Evolutionary conservation across 2,888 invertebrate species (phyloP), one percentile per base, ranked within the genome.

Genomic region (Agrochola circellaris): DNA sequence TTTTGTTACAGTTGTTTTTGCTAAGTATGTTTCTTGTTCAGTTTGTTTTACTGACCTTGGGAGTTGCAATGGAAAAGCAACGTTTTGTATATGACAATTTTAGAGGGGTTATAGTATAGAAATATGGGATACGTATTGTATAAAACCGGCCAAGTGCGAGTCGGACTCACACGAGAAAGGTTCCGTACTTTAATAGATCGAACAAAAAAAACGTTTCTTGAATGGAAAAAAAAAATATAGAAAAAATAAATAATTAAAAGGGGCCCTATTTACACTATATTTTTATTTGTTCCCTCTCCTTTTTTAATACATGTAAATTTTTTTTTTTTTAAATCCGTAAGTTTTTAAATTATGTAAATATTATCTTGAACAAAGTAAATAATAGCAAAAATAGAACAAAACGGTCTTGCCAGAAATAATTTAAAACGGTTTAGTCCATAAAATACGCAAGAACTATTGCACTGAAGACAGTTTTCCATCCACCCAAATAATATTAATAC

Each of bases 1-100:
- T 38, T 60, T 71, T 77, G n/a, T 42, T 26, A 20, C n/a, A 23
- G 15, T 68, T 68, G 34, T 82, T 45, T 42, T 38, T 51, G 8
- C 23, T 2, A 66, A 65, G 68, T 60, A 30, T 54, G 38, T 34
- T 56, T 34, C 42, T 70, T 77, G 30, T 83, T 66, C 23, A 42
- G 11, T n/a, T 60, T 38, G 15, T 1, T 20, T 60, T 17, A 30
- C 23, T 54, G 75, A 51, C 30, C 34, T 60, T 54, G 23, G 8
- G 7, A 54, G n/a, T 70, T 70, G 17, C 1, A n/a, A 8, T 48
- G 9, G 30, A 51, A 60, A 45, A 30, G n/a, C 11, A 7, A 30
- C 38, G 9, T 20, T 45, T 64, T 77, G 15, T 20, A 51, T n/a
- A n/a, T 34, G 17, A 11, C 34, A 9, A 34, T 23, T 48, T 30